A percentile compares a stretch with the other conserved stretches of the same genome.
phyloP scores from a whole-genome alignment of 2,888 invertebrate species.

The Heteropelma amictum region DNA sequence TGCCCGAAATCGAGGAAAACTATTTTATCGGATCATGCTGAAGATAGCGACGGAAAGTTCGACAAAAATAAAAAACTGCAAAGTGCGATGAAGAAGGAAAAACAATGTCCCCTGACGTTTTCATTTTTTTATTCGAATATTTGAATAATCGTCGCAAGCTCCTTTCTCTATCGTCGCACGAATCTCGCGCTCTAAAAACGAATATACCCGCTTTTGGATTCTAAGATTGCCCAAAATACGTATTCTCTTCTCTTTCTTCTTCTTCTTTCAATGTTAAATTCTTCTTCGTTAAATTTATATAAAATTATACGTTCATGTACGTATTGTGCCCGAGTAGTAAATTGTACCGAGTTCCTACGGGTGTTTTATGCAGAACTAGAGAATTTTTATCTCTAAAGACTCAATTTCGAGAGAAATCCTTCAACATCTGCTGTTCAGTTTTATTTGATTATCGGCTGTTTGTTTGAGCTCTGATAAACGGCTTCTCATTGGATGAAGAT shows the following conservation, averaged over 20 bases:
- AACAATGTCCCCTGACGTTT: too few relatives aligned
- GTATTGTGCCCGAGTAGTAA: conserved; percentile 34
- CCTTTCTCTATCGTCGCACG: not conserved
- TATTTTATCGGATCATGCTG: not conserved
- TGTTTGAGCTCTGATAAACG: conserved; percentile 79
- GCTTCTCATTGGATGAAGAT: conserved; percentile 79
- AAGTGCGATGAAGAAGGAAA: too few relatives aligned
- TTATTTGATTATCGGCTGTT: conserved; percentile 79
- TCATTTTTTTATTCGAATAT: too few relatives aligned
- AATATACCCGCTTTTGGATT: conserved; percentile 12
- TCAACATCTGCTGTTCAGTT: conserved; percentile 75
- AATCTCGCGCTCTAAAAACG: too few relatives aligned
- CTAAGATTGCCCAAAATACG: conserved; percentile 39
- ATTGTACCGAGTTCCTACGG: conserved; percentile 25
- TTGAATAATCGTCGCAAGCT: too few relatives aligned
- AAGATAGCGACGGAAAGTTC: conserved; percentile 15
- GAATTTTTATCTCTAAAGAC: not conserved
- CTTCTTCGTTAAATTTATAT: conserved; percentile 5
- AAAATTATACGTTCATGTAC: conserved; percentile 31
- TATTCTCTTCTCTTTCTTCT: not conserved
- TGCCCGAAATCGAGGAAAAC: not conserved
- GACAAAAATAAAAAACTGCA: not conserved
- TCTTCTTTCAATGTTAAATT: not conserved
- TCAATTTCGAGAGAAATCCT: conserved; percentile 5
- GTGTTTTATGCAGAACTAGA: conserved; percentile 27